Evolutionary conservation across 2,797 vertebrate genomes (phyloP), one percentile per base, ranked within the genome.

Genomic region (Otolemur crassicaudatus): DNA sequence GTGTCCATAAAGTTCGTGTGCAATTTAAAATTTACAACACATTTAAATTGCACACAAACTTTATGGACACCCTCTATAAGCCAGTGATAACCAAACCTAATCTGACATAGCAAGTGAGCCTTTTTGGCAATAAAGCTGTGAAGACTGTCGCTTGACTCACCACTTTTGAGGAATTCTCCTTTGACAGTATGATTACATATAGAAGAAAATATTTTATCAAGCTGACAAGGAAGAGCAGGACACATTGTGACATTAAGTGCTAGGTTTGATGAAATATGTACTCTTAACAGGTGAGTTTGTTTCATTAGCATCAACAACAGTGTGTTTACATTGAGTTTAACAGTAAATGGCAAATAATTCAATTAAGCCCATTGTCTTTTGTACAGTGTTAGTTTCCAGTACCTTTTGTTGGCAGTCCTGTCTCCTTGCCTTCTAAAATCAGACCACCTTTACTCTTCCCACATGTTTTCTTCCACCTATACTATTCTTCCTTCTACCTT

Each of bases 131-230:
- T 46, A 67, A 69, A 94, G 58, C 23, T n/a, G 29, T 2, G 16
- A 67, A 27, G 34, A 73, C 31, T 81, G 81, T 67, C 69, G 27
- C 46, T 49, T n/a, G 46, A 65, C 13, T 94, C 29, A 20, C 73
- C 19, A 37, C 40, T 88, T 89, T 73, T 73, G 72, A 75, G n/a
- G 72, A 79, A 12, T 22, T 84, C 1, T 72, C 9, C 65, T 73
- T 84, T 73, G 63, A 76, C 77, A 34, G 60, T 58, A 65, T 65
- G 77, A 65, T 94, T 72, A 76, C 9, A 65, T 79, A 46, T 58
- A 73, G 83, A 93, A 60, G 80, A 46, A 65, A 81, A 29, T 31
- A 40, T 5, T 73, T 73, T 53, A 46, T 83, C 40, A 85, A n/a
- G 67, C 37, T 80, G 49, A 31, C 60, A 75, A 22, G 31, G 67